Conservation (phyloP, 2,113 vertebrate genomes). For the Platichthys stellatus region DNA sequence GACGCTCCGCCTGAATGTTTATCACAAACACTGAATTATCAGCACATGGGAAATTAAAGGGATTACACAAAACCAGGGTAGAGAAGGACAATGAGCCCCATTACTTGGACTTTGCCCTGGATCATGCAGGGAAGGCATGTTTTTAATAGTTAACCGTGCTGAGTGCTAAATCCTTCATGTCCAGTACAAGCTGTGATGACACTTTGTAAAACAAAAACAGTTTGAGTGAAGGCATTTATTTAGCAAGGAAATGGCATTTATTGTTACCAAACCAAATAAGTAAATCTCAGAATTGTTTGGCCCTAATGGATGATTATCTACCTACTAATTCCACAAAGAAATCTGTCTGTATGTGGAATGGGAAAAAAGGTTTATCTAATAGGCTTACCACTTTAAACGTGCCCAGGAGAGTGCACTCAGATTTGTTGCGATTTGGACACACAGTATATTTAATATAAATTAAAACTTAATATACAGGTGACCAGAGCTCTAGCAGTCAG, state of each 20-base stretch:
- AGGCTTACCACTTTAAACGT: too few species aligned
- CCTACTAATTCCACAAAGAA: too few species aligned
- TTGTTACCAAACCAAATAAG: neutral
- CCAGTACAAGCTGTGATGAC: neutral
- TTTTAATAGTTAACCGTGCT: neutral
- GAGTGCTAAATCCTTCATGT: neutral
- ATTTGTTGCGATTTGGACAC: too few species aligned
- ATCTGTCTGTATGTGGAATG: too few species aligned
- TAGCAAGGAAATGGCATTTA: too few species aligned
- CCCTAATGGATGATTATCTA: too few species aligned
- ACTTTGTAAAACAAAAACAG: neutral
- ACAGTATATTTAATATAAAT: too few species aligned
- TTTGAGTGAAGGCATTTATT: neutral
- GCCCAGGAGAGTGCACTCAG: too few species aligned
- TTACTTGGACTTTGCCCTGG: slow-evolving; percentile 56
- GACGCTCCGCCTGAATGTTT: neutral
- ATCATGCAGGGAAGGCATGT: slow-evolving; percentile 46
- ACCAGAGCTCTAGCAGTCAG: too few species aligned
- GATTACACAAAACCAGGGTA: neutral
- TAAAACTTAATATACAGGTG: too few species aligned
- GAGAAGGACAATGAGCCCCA: slow-evolving; percentile 1
- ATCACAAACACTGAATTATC: slow-evolving; percentile 2
- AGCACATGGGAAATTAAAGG: neutral
- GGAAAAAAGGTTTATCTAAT: too few species aligned
- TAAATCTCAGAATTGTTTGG: neutral